phyloP scores from a whole-genome alignment of 1,140 invertebrate species.

The Idris sp. region DNA sequence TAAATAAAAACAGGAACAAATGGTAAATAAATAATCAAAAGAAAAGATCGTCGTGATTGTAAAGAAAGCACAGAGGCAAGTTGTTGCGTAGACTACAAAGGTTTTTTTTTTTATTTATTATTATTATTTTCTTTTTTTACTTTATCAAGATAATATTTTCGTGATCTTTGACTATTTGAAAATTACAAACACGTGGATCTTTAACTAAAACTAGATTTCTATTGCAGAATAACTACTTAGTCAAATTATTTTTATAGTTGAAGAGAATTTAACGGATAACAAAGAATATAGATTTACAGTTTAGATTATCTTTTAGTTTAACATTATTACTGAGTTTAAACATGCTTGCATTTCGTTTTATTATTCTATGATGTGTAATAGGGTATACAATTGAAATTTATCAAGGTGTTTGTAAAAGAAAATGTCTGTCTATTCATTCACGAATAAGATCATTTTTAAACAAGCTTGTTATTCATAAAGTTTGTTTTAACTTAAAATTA shows the following conservation, averaged over 20 bases:
- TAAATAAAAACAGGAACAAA: conserved; percentile 3
- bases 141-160: conserved; percentile 7
- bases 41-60: conserved; percentile 11
- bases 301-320: conserved; percentile 13
- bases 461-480: no score
- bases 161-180: conserved; percentile 8
- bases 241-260: conserved; percentile 18
- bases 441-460: no score
- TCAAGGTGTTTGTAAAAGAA: no score
- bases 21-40: not conserved
- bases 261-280: conserved; percentile 26
- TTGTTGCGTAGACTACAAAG: conserved; percentile 35
- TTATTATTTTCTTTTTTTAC: conserved; percentile 25
- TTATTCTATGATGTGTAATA: not conserved
- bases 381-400: not conserved
- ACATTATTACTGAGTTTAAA: conserved; percentile 21
- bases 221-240: conserved; percentile 19
- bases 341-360: conserved; percentile 21
- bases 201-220: conserved; percentile 16
- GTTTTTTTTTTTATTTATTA: no score
- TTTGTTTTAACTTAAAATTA: no score
- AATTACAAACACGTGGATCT: conserved; percentile 16
- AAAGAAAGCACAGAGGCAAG: conserved; percentile 41
- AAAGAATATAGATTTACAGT: conserved; percentile 25
- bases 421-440: no score